Evolutionary conservation across 2,797 vertebrate genomes (phyloP), one percentile per base, ranked within the genome.

Genomic region (Bucorvus abyssinicus): DNA sequence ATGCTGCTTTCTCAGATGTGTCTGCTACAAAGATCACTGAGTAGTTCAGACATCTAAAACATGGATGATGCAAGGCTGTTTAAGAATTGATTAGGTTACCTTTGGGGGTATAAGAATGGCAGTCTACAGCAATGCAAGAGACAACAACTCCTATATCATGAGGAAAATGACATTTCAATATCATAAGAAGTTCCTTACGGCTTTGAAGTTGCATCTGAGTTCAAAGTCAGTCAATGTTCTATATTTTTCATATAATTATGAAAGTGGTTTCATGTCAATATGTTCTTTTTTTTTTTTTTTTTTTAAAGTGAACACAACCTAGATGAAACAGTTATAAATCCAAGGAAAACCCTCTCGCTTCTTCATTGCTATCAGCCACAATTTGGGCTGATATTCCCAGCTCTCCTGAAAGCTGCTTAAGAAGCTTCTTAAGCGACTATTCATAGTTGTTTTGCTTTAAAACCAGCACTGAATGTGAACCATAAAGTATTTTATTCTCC

Each of bases 21-120:
- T 93, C 93, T 97, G 71, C 90, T 94, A 85, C 88, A 92, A 93
- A 96, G 88, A 96, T 91, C 86, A 90, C 84, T 94, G 95, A 87
- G 91, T 84, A 94, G 77, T 90, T 96, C 94, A 95, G 91, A 94
- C 80, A 83, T 94, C 96, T 96, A 75, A 97, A 94, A 89, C 75
- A 56, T 11, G 63, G 93, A 89, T 93, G 93, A 95, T 93, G 93
- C 61, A 85, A 77, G 67, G 68, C 93, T 96, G 80, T 93, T 96
- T 92, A 92, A 96, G 91, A 96, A 96, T 92, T 96, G 94, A 95
- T 95, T 95, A 95, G 63, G 70, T 32, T 94, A 77, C 88, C 91
- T 94, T 83, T 89, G 86, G 86, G 90, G 50, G 16, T 57, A 50
- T 93, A 90, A 91, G 94, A 95, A 87, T 95, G 94, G 52, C 94